Conservation (phyloP, 2,113 vertebrate species). For the Oceanites oceanicus region DNA sequence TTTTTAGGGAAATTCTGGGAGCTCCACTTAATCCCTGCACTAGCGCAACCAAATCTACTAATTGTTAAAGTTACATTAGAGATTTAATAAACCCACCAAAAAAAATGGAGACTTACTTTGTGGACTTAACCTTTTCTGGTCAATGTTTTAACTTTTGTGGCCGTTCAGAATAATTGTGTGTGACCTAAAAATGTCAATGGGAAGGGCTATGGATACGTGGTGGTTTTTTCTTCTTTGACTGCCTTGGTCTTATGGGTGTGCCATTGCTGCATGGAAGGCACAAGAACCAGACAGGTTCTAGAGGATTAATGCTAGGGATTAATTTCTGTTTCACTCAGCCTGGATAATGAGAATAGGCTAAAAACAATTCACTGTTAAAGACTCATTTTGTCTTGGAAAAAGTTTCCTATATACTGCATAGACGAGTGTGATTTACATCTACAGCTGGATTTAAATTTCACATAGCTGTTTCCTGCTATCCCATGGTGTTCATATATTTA, state of each 20-base stretch:
- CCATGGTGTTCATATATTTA: neutral
- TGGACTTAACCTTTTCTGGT: neutral
- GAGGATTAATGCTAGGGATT: neutral
- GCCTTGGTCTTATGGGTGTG: accelerated
- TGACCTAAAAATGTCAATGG: neutral
- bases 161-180: neutral
- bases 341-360: neutral
- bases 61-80: neutral
- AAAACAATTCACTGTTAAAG: neutral
- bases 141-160: neutral
- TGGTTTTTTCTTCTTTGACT: neutral
- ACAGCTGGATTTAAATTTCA: neutral
- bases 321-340: neutral
- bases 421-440: neutral
- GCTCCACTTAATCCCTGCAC: neutral
- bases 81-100: neutral
- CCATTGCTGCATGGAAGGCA: neutral
- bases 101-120: neutral
- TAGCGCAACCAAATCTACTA: neutral
- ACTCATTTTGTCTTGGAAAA: neutral
- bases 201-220: neutral
- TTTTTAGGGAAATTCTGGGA: neutral
- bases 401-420: neutral
- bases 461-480: neutral
- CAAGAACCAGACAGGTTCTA: neutral